These are phyloP conservation scores for Campylomormyrus numenius DNA, from an alignment of 2,113 vertebrate species.

Conservation along the genomic window DNA sequence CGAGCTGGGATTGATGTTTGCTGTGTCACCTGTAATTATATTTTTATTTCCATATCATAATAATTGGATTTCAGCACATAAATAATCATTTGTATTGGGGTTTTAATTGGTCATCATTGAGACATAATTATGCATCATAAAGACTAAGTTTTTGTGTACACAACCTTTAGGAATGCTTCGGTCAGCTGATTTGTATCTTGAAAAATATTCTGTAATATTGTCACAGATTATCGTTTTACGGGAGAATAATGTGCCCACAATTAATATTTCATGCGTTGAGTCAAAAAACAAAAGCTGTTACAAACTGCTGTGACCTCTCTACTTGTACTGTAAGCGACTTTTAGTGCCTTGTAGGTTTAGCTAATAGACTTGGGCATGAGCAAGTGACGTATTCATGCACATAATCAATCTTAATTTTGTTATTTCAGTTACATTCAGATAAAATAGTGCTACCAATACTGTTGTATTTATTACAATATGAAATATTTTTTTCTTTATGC, in stretches of 20 bases:
- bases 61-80: slow-evolving; percentile 25
- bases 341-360: neutral
- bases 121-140: slow-evolving; percentile 16
- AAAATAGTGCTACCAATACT: neutral
- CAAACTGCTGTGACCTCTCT: neutral
- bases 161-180: slow-evolving; percentile 4
- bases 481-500: neutral
- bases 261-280: neutral
- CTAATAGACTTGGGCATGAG: neutral
- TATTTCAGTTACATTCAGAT: neutral
- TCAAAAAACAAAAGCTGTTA: neutral
- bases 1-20: slow-evolving; percentile 21
- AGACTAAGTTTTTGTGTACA: slow-evolving; percentile 8
- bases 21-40: slow-evolving; percentile 15
- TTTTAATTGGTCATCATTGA: slow-evolving; percentile 25
- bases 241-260: neutral
- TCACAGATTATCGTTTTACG: neutral
- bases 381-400: neutral
- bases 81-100: slow-evolving; percentile 20
- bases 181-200: slow-evolving; percentile 5
- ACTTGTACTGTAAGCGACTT: neutral
- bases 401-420: neutral
- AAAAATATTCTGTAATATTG: slow-evolving; percentile 6
- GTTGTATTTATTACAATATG: neutral
- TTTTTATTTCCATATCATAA: slow-evolving; percentile 26